Conservation (phyloP, 2,113 vertebrate genomes). For the Amblyornis subalaris region DNA sequence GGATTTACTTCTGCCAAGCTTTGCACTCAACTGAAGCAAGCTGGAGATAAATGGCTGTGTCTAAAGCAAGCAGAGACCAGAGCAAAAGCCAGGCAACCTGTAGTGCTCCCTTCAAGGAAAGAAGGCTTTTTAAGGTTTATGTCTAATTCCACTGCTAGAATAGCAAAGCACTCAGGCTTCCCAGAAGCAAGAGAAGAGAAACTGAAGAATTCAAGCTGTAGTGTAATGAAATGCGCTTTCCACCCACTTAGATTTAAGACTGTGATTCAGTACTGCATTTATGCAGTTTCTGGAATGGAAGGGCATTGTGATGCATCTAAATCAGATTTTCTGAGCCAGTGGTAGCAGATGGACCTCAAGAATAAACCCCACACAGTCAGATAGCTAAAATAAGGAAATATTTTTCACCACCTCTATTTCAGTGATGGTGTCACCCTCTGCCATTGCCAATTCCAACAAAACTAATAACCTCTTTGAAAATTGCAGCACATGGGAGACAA, state of each 20-base stretch:
- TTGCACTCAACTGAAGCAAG: not conserved
- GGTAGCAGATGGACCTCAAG: conserved; percentile 42
- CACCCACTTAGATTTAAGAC: conserved; percentile 32
- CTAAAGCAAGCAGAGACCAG: not conserved
- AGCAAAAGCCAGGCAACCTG: not conserved
- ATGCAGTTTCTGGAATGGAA: conserved; percentile 22
- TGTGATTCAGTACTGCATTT: conserved; percentile 38
- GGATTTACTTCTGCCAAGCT: not conserved
- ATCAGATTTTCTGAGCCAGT: conserved; percentile 32
- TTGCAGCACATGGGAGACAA: not conserved
- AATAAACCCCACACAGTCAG: not conserved
- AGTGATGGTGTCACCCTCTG: not conserved
- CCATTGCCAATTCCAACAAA: conserved; percentile 5
- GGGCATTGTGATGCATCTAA: conserved; percentile 7
- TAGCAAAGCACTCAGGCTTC: not conserved
- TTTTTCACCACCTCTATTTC: not conserved
- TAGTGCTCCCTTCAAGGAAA: not conserved
- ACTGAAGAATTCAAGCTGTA: conserved; percentile 1
- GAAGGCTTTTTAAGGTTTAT: not conserved
- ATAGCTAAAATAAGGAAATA: conserved; percentile 39
- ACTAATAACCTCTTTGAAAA: conserved; percentile 7
- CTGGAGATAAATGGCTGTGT: not conserved
- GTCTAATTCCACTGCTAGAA: not conserved
- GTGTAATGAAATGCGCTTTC: conserved; percentile 26
- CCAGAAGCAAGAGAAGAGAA: not conserved